A percentile compares a stretch with the other conserved stretches of the same genome.
phyloP scores from a whole-genome alignment of 2,113 vertebrate genomes.

The Periophthalmodon schlosseri region DNA sequence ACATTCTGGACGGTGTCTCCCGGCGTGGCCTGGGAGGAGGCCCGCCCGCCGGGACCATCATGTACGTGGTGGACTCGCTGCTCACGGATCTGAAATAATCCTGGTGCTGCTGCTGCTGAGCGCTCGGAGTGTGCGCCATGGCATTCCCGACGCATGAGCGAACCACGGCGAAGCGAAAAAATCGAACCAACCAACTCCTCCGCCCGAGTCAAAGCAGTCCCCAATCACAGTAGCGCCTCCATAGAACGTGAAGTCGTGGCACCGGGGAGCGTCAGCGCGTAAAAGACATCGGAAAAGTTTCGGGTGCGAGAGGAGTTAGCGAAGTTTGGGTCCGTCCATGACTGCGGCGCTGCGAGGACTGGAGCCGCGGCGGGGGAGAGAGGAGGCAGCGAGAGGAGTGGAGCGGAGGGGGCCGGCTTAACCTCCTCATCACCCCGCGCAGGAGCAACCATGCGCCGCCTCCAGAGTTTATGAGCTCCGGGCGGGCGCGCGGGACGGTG shows the following conservation, averaged over 20 bases:
- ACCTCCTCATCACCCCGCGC: slow-evolving; percentile 69
- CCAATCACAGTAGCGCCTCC: slow-evolving; percentile 37
- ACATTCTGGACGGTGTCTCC: slow-evolving; percentile 76
- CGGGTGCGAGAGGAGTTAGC: not conserved
- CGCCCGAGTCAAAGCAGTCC: not conserved
- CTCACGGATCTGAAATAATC: slow-evolving; percentile 82
- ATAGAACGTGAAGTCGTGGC: slow-evolving; percentile 7
- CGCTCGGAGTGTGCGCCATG: slow-evolving; percentile 78
- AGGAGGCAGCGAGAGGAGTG: slow-evolving; percentile 30
- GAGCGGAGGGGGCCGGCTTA: slow-evolving; percentile 55
- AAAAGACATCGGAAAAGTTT: no score
- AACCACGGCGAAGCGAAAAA: not conserved
- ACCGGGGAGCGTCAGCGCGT: not conserved
- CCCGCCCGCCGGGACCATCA: slow-evolving; percentile 78
- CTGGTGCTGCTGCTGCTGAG: slow-evolving; percentile 76
- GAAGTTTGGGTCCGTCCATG: slow-evolving; percentile 38
- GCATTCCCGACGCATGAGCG: slow-evolving; percentile 76
- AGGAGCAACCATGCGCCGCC: slow-evolving; percentile 37
- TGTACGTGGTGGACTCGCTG: slow-evolving; percentile 83
- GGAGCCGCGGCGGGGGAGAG: slow-evolving; percentile 15
- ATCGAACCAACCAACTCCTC: no score
- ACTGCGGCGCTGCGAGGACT: slow-evolving; percentile 6
- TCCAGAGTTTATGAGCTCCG: not conserved
- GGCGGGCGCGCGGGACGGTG: not conserved
- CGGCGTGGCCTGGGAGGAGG: slow-evolving; percentile 49